These are phyloP conservation scores for Coptodon bakossiorum DNA, from an alignment of 2,113 vertebrate species.

Conservation along the genomic window DNA sequence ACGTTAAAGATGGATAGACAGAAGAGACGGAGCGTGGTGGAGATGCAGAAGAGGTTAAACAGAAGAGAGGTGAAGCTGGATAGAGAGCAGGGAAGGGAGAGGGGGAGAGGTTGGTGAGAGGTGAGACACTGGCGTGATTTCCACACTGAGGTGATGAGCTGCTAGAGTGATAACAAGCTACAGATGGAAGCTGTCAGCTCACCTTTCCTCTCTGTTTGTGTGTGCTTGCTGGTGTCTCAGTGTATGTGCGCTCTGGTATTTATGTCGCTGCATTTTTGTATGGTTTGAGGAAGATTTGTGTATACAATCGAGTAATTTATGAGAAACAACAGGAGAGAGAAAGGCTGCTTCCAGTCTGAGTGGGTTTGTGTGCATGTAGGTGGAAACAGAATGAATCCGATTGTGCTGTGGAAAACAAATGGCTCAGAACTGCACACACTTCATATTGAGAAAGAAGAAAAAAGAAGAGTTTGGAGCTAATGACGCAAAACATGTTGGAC, in stretches of 20 bases:
- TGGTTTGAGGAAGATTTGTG: neutral
- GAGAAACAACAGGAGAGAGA: neutral
- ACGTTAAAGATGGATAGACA: neutral
- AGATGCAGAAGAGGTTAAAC: neutral
- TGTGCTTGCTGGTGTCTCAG: neutral
- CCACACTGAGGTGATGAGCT: constrained; percentile 21
- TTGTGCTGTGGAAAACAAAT: neutral
- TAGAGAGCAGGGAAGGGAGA: constrained; percentile 1
- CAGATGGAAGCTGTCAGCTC: constrained; percentile 50
- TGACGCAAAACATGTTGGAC: neutral
- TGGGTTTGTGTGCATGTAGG: neutral
- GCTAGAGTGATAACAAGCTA: constrained; percentile 47
- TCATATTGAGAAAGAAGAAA: neutral
- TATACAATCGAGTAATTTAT: neutral
- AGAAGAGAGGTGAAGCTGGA: constrained; percentile 1
- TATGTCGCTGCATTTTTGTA: neutral
- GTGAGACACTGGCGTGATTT: constrained; percentile 27
- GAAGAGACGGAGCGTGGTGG: neutral
- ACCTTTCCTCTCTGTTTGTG: constrained; percentile 3
- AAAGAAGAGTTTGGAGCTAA: neutral
- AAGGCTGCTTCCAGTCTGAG: neutral
- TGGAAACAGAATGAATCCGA: neutral
- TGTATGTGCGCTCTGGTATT: neutral
- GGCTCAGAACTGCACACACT: neutral
- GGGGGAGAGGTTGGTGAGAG: constrained; percentile 5